Evolutionary conservation across 1,140 invertebrate species (phyloP), one percentile per base, ranked within the genome.

Genomic region (Drosophila lacertosa): DNA sequence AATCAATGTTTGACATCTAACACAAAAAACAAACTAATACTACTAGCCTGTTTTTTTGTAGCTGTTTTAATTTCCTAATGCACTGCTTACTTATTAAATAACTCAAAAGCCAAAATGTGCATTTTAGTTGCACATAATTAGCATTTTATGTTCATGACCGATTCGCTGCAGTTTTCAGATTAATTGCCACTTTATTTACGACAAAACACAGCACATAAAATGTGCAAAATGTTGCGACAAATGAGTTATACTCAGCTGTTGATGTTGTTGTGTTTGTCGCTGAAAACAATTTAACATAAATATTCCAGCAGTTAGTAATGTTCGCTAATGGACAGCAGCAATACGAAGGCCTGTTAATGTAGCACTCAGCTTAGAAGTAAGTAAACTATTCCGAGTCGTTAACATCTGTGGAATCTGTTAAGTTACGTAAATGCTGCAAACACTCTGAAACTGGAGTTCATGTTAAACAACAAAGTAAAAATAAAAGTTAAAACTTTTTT

Each of bases 121-220:
- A 77, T 82, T 68, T 77, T 65, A 69, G 80, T 64, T 88, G 82
- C 70, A 72, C 22, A 59, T 78, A 82, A 88, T 88, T 88, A 88
- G 82, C 83, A 82, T 88, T 88, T 88, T 65, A 82, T 88, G 83
- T 75, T 75, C 86, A 88, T 84, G 81, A 74, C 72, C 79, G 77
- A 84, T 84, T 80, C 71, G 63, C 66, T 71, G 81, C 77, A 88
- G 68, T 86, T 84, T 70, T 66, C 79, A 70, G 82, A 84, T 88
- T 88, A 84, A 88, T 88, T 84, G 77, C 54, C 63, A 62, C 40
- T 74, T 81, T 86, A 74, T 86, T 83, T 83, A 83, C 70, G 79
- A 73, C 74, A 29, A 18, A 18, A 54, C 42, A 54, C 16, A 55
- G 33, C 29, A 20, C 45, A 59, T 66, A 32, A 69, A 65, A 51